These are phyloP conservation scores for Psammodynastes pulverulentus DNA, from an alignment of 2,113 vertebrate species.

Conservation along the genomic window DNA sequence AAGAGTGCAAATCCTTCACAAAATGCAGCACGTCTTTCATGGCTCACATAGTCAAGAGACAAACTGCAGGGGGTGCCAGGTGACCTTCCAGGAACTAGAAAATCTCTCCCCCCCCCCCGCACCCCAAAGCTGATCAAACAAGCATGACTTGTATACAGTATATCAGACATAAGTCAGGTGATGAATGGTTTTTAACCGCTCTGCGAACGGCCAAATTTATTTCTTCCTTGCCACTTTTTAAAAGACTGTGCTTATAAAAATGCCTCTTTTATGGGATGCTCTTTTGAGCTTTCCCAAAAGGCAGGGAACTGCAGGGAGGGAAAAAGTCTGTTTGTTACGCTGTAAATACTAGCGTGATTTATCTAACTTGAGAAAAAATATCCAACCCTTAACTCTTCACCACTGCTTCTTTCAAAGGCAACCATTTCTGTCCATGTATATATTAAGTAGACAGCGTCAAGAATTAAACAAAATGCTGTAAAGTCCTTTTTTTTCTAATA, in stretches of 20 bases:
- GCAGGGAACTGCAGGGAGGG: not conserved
- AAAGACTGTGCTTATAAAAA: not conserved
- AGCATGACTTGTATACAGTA: not conserved
- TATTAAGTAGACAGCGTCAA: constrained; percentile 30
- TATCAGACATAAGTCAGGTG: not conserved
- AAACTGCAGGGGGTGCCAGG: not conserved
- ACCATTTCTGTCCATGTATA: not conserved
- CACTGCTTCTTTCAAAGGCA: constrained; percentile 37
- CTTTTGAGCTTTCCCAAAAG: not conserved
- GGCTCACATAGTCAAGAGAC: constrained; percentile 7
- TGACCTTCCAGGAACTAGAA: not conserved
- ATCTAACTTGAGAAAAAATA: not conserved
- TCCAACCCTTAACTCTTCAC: not conserved
- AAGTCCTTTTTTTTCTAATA: constrained; percentile 26
- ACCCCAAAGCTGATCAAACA: not conserved
- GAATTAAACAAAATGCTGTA: constrained; percentile 24
- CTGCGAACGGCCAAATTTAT: not conserved
- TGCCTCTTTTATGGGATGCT: not conserved
- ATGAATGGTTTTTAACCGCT: not conserved
- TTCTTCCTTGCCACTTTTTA: not conserved
- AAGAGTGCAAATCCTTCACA: not conserved
- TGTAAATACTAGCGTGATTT: not conserved
- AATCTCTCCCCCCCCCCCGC: not conserved
- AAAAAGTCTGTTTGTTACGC: not conserved
- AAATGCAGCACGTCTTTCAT: not conserved